Base-by-base conservation (phyloP, 1,140 invertebrate genomes). In the Nylanderia fulva region DNA sequence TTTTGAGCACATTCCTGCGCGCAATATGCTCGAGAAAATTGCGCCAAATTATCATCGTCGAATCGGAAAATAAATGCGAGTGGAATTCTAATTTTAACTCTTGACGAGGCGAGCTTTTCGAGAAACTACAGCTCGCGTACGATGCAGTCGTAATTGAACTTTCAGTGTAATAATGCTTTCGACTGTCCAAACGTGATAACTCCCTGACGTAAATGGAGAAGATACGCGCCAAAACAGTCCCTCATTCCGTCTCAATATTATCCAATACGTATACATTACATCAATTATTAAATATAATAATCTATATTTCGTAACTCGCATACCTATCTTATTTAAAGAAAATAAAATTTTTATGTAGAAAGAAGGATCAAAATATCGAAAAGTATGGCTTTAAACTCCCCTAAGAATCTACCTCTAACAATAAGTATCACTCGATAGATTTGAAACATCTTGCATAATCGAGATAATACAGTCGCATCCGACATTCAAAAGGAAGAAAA, bases 21-120 rank as follows among this genome's bases (percentile, higher is more conserved):
- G 18, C 29, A n/a, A 33, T n/a, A n/a, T 21, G 21, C 11, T 63
- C 54, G 27, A 36, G n/a, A 66, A 77, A 66, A 66, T 66, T 68
- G 21, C 29, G 42, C 27, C 75, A 79, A 48, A 52, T 4, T 13
- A 2, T 36, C 75, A 24, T 77, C 58, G 27, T 33, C 58, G 3
- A 33, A 33, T 45, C 4, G 42, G n/a, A 79, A 79, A 79, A 29
- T 79, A 79, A 54, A 79, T 36, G n/a, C 24, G 36, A 79, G 29
- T 48, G 0, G 15, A 79, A 68, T 77, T 77, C 60, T 77, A 77
- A 66, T 6, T 48, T 77, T 66, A 79, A n/a, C 21, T 36, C 27
- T 76, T 29, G 8, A 36, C n/a, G n/a, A 77, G 24, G n/a, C 45
- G 29, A 75, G 42, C 61, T 64, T 52, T 36, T 13, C 42, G 9